Conservation (phyloP, 1,140 invertebrate genomes). For the Drosophila nebulosa region DNA sequence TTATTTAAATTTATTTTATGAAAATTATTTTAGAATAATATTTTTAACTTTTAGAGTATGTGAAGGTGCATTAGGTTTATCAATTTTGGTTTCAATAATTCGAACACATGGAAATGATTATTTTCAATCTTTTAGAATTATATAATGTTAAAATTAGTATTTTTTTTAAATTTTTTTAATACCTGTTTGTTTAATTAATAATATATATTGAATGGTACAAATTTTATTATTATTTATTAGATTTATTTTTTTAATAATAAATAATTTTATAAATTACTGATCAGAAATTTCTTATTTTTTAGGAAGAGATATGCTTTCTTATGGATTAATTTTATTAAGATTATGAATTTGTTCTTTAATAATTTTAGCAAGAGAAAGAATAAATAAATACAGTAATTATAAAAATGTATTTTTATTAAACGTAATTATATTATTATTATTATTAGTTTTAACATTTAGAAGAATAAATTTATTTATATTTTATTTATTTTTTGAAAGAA, state of each 20-base stretch:
- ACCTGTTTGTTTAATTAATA: slow-evolving; percentile 76
- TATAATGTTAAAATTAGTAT: slow-evolving; percentile 83
- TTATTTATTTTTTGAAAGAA: slow-evolving; percentile 86
- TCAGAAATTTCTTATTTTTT: slow-evolving; percentile 80
- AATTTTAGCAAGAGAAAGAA: slow-evolving; percentile 81
- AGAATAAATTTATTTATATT: slow-evolving; percentile 84
- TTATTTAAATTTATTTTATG: slow-evolving; percentile 81
- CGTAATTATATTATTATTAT: slow-evolving; percentile 83
- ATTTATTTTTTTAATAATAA: slow-evolving; percentile 80
- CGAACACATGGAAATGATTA: slow-evolving; percentile 83
- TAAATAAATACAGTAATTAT: slow-evolving; percentile 81
- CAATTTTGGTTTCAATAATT: slow-evolving; percentile 83
- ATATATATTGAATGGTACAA: slow-evolving; percentile 76
- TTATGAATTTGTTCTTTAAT: slow-evolving; percentile 83
- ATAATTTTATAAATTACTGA: slow-evolving; percentile 75
- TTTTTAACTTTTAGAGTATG: slow-evolving; percentile 84
- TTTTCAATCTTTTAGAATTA: slow-evolving; percentile 82
- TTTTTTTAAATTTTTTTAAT: slow-evolving; percentile 80
- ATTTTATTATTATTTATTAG: slow-evolving; percentile 79
- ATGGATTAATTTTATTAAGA: slow-evolving; percentile 82
- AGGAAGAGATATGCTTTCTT: slow-evolving; percentile 82
- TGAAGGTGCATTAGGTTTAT: slow-evolving; percentile 83
- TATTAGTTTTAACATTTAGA: slow-evolving; percentile 83
- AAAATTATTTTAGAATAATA: slow-evolving; percentile 83
- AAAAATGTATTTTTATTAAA: slow-evolving; percentile 82